Base-by-base conservation (phyloP, 2,888 invertebrate species). In the Acrocera orbiculus region DNA sequence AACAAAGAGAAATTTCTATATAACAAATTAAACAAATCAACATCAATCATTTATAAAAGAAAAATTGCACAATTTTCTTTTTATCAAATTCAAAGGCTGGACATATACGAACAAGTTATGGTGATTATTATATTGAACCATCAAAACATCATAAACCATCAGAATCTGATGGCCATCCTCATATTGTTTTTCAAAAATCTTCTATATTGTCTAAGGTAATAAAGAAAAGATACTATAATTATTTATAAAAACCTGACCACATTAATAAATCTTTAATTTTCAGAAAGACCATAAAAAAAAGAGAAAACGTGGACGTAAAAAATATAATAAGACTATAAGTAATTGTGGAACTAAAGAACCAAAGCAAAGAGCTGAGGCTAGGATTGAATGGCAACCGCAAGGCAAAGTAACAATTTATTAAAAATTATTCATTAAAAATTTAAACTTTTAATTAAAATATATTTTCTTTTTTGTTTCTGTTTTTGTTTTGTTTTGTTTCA, bases 91-190 rank as follows among this genome's bases (percentile, higher is more conserved):
- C n/a, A 23, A 61, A 79, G 79, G 69, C 71, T 45, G 79, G 78
- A 15, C 65, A 73, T 48, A 66, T 79, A 40, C 65, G 70, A 48
- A 73, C 73, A 13, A 67, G 69, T 44, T 61, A 67, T 40, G 73
- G 70, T 40, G 76, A 73, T 53, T 78, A 71, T 56, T 77, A 70
- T 62, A 71, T 79, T 42, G 79, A 79, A 55, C 79, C 79, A 23
- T 68, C 70, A 20, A 67, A 70, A 47, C 64, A 69, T 54, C 57
- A 64, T 41, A 53, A 58, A 32, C 49, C 54, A 43, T 47, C 51
- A 4, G 43, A 44, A 30, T 47, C 45, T 32, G 41, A 44, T n/a
- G 66, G 65, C 2, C 72, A 76, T 54, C 69, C 72, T 36, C 77
- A 78, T 51, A 65, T 77, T 28, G 64, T 78, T 37, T 78, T 70